Base-by-base conservation (phyloP, 2,888 invertebrate genomes). In the Zeuzera pyrina region DNA sequence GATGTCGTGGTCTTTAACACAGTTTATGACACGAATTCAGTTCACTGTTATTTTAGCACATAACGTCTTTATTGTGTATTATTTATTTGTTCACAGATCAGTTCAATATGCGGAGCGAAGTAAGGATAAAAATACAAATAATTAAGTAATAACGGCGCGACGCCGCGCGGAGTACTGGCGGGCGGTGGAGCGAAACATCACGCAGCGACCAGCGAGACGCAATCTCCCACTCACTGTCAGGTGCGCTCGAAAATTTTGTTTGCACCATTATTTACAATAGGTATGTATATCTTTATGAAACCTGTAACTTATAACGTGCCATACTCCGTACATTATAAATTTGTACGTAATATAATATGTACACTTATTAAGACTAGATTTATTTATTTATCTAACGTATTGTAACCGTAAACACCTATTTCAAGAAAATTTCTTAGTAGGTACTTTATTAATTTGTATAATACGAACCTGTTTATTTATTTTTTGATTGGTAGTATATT, bases 161-260 rank as follows among this genome's bases (percentile, higher is more conserved):
- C 59, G 63, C 61, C 44, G 52, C 68, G 69, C 71, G 65, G 60
- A 64, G 59, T 49, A 77, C 77, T 77, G 66, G 33, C 33, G 31
- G n/a, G 32, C 31, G 34, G 41, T 31, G 42, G 39, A 41, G 40
- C 30, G 37, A 29, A 36, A 40, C 16, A 29, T 47, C 52, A 47
- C 43, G 51, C 48, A 56, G 53, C 57, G 57, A 56, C 55, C 54
- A 35, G 36, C 40, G 37, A 38, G 43, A 48, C 47, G 44, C 52
- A 50, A 49, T 46, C 46, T 45, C 46, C 46, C 48, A 45, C 60
- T 58, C 57, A 38, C 41, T 25, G 27, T 37, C 31, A 8, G 8
- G 25, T 25, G 34, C 47, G 48, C 55, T 59, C 50, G 47, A 46
- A 51, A 43, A 39, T 47, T 28, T 39, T 25, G 13, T 25, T n/a